Evolutionary conservation across 2,888 invertebrate genomes (phyloP).

Genomic region (Tinea pellionella): DNA sequence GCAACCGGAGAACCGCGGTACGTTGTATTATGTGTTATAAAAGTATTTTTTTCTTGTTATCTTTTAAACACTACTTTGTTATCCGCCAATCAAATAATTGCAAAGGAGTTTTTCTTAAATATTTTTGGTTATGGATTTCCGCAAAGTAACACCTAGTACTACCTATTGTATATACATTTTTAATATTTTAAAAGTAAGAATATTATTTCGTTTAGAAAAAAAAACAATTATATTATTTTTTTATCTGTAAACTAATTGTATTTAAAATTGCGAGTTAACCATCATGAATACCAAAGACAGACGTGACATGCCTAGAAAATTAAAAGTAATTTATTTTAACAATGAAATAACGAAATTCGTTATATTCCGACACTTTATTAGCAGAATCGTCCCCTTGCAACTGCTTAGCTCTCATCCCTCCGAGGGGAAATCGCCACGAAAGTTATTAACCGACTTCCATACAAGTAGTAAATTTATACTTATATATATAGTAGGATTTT

Average conservation of each 20-base stretch:
- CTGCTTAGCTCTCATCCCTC: constrained; percentile 13
- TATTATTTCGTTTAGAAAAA: too few species aligned
- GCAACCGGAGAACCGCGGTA: too few species aligned
- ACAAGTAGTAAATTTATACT: constrained; percentile 7
- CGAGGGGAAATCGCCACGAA: constrained; percentile 13
- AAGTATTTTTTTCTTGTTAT: too few species aligned
- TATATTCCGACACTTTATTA: constrained; percentile 1
- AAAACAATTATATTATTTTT: too few species aligned
- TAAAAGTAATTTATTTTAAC: not conserved
- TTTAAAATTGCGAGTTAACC: not conserved
- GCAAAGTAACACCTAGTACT: too few species aligned
- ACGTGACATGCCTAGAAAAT: not conserved
- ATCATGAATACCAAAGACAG: not conserved
- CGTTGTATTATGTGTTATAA: too few species aligned
- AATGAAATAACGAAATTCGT: constrained; percentile 9
- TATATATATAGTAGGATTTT: not conserved
- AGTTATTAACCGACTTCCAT: constrained; percentile 12
- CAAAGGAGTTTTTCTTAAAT: not conserved
- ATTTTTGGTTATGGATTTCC: too few species aligned
- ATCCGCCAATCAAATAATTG: too few species aligned
- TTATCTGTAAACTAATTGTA: too few species aligned
- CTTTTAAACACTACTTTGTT: too few species aligned
- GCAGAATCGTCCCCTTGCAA: constrained; percentile 8
- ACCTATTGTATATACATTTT: too few species aligned
- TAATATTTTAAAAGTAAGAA: not conserved